Percentiles rank a stretch among this genome's conserved stretches.
Evolutionary conservation across 2,113 vertebrate genomes (phyloP).

Genomic region (Microtus pennsylvanicus): DNA sequence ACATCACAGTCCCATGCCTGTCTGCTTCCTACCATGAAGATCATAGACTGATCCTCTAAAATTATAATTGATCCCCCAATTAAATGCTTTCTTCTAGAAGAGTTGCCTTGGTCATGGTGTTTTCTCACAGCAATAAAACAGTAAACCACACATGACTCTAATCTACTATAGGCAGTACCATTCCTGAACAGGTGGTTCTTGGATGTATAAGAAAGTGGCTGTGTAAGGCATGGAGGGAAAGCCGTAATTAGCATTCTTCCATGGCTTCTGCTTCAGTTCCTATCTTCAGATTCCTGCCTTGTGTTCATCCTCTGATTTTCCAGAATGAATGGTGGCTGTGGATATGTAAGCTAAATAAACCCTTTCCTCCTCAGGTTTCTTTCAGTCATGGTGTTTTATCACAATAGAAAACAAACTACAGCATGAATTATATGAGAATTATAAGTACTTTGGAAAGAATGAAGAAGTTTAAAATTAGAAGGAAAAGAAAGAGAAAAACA

Average conservation of each 20-base stretch:
- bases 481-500: neutral
- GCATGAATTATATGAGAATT: neutral
- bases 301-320: neutral
- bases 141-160: neutral
- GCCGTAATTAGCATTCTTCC: neutral
- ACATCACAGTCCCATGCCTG: neutral
- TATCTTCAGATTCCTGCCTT: neutral
- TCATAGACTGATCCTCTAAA: neutral
- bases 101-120: neutral
- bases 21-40: neutral
- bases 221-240: neutral
- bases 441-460: neutral
- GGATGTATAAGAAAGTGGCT: neutral
- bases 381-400: neutral
- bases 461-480: neutral
- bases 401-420: neutral
- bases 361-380: neutral
- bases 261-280: neutral
- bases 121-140: neutral
- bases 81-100: neutral
- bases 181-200: neutral
- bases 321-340: neutral
- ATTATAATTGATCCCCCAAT: neutral
- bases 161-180: neutral
- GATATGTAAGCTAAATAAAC: neutral